Evolutionary conservation across 2,113 vertebrate species (phyloP), one percentile per base, ranked within the genome.

Genomic region (Hippoglossus stenolepis): DNA sequence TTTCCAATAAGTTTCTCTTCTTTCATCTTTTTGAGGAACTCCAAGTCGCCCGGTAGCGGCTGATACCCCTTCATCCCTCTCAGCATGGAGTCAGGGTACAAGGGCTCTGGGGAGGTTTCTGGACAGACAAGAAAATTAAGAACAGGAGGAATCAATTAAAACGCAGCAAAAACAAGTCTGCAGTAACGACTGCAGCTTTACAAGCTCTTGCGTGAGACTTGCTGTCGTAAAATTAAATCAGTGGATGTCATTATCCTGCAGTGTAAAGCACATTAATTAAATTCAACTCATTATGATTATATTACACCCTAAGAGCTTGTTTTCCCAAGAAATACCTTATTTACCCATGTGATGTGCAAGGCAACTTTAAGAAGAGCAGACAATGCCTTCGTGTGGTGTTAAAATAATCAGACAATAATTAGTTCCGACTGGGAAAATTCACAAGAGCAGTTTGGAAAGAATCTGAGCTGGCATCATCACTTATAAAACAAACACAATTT

Each of bases 51-150:
- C 0, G 47, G 10, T 0, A 89, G 94, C 65, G 85, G 63, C 60
- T 76, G 62, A 45, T 93, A 94, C 0, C 90, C 94, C 68, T 77
- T 87, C 94, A 94, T 94, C 12, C 92, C 92, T 58, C 82, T 91
- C 57, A 94, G 75, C 84, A 93, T 84, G 28, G 67, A 53, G 9
- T 70, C n/a, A 0, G 73, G 59, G 6, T 80, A 73, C 0, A 47
- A 54, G 7, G 71, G 10, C 18, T 80, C 56, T 23, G 21, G 57
- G 18, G 7, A 12, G 20, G n/a, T 18, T 15, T 62, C 77, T 66
- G 60, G 24, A 57, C n/a, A 71, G n/a, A 54, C 23, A 2, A 1
- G 26, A 40, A 20, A 6, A 15, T 2, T 1, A 3, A 31, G 3
- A 49, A 15, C 4, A 45, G 12, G 0, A 54, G 51, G 51, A 54